These are phyloP conservation scores for Hipparchia semele DNA, from an alignment of 2,888 invertebrate genomes.

Conservation along the genomic window DNA sequence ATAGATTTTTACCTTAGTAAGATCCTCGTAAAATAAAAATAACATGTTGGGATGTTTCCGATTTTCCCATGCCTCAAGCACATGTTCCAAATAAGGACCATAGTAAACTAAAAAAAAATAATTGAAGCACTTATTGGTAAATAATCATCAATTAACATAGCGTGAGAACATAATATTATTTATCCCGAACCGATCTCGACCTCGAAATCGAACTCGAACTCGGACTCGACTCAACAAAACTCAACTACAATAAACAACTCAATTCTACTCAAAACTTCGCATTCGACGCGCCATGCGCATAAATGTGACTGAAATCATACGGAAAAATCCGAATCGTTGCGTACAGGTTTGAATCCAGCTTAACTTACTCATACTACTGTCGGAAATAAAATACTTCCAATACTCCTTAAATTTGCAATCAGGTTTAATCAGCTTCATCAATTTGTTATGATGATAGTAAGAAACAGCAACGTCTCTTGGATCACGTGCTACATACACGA, in stretches of 20 bases:
- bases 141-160: no score
- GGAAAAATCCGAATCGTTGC: no score
- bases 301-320: no score
- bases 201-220: no score
- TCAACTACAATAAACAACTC: no score
- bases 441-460: constrained; percentile 73
- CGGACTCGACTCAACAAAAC: no score
- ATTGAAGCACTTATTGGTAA: neutral
- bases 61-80: constrained; percentile 86
- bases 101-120: constrained; percentile 71
- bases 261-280: no score
- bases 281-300: no score
- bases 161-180: no score
- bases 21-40: constrained; percentile 91
- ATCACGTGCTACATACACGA: constrained; percentile 89
- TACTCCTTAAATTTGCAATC: constrained; percentile 77
- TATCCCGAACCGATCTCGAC: no score
- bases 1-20: constrained; percentile 80
- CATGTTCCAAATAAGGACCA: constrained; percentile 86
- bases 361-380: neutral
- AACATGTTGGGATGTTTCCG: constrained; percentile 86
- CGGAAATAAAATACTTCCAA: constrained; percentile 10
- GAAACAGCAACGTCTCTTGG: constrained; percentile 92
- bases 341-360: no score
- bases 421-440: constrained; percentile 79